Evolutionary conservation across 2,888 invertebrate genomes (phyloP), one percentile per base, ranked within the genome.

Genomic region (Nomada goodeniana): DNA sequence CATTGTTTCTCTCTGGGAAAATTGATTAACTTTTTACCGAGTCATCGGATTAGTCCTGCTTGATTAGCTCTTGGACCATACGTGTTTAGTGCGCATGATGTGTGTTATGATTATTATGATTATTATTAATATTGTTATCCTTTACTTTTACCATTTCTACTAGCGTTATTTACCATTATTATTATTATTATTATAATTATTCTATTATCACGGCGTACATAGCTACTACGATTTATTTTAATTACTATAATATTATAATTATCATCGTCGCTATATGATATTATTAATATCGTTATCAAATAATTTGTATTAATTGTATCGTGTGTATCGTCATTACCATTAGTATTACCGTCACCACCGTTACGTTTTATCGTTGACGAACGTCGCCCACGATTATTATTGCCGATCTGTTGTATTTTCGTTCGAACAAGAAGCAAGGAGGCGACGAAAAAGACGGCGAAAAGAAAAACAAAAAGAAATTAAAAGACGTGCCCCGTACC

Each of bases 61-160:
- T 93, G 84, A 89, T 78, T 91, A 91, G 91, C 90, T 89, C 70
- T 89, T 85, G 85, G 86, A 86, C 71, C 77, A 87, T 88, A 87
- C 88, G 89, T 91, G 89, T 91, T 91, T 93, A 93, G 91, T 90
- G 91, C 92, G 93, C 93, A 93, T 93, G 93, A 90, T 92, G 92
- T 93, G 90, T 92, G 89, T 91, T 91, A 86, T 80, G 84, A 90
- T 88, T 84, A 86, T 83, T 70, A 86, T 80, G 68, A 85, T 83
- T 84, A 81, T 57, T 64, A 83, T 82, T 81, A 69, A 73, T 74
- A 73, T 83, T 63, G 79, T 69, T 76, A 79, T 72, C 57, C 50
- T 61, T 64, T 72, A 76, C 53, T 50, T 69, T 71, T 44, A 69
- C 59, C 68, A 65, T 75, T 63, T 63, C 55, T 71, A 63, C 42